Base-by-base conservation (phyloP, 2,888 invertebrate species). In the Gryllus longicercus region DNA sequence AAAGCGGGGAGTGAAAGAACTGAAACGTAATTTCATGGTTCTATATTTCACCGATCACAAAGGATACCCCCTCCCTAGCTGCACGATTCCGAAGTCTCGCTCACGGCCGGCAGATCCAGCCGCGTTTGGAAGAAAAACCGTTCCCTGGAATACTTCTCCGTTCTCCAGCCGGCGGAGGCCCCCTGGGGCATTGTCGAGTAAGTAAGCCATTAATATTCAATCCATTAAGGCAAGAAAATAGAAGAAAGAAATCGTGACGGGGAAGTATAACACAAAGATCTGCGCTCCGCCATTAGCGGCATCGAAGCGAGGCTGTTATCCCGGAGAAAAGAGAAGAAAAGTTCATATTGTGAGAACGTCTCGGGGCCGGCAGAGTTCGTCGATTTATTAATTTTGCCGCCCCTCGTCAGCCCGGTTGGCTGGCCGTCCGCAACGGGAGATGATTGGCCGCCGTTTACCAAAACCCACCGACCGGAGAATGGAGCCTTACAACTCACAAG, bases 151-250 rank as follows among this genome's bases (percentile, higher is more conserved):
- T n/a, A 63, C 63, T 18, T 63, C 63, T 14, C 63, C 63, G 63
- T 16, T 63, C 63, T 14, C 63, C 63, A 63, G 63, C 63, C 16
- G 63, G 63, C 63, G 14, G 16, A 63, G n/a, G 63, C 63, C 16
- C 63, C 63, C n/a, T n/a, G 63, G 16, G 63, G 63, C 63, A 63
- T 63, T 63, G 63, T 63, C 63, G 63, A 63, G n/a, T 63, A 63
- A 63, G 63, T 63, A n/a, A 63, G 63, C n/a, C 63, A 63, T 63
- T 63, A 63, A 63, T 63, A 63, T 63, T 63, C 63, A 63, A 63
- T 63, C 63, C 63, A 63, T 63, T 63, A 63, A 63, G 63, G 63
- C 63, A 12, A n/a, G n/a, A 63, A 63, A 63, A 63, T 63, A 63
- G 63, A 63, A 63, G 63, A 63, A 63, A 63, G 63, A 63, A 63